phyloP scores from a whole-genome alignment of 2,113 vertebrate species.

The Haplotaxodon microlepis region DNA sequence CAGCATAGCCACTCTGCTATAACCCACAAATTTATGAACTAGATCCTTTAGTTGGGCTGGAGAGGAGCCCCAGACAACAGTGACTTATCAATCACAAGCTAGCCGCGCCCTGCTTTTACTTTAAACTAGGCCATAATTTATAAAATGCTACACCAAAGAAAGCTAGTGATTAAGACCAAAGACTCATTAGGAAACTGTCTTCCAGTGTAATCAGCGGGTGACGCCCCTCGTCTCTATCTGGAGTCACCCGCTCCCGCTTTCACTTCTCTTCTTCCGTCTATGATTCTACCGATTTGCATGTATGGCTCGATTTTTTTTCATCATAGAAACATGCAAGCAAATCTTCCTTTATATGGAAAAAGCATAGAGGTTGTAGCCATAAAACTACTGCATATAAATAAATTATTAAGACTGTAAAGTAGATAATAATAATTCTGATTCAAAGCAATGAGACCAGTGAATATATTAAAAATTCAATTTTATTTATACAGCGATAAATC shows the following conservation, averaged over 20 bases:
- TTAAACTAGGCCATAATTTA: not conserved
- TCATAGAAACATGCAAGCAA: not conserved
- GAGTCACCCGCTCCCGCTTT: rapidly evolving
- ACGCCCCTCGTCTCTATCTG: not conserved
- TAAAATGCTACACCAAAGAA: rapidly evolving
- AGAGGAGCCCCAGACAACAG: not conserved
- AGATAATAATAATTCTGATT: rapidly evolving
- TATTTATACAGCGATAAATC: not conserved
- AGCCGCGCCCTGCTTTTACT: rapidly evolving
- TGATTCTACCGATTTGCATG: rapidly evolving
- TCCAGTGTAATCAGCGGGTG: rapidly evolving
- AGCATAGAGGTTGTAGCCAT: rapidly evolving
- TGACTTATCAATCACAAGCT: not conserved
- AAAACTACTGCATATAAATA: not conserved
- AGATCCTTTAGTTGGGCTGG: not conserved
- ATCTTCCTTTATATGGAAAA: not conserved
- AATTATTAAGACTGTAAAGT: not conserved
- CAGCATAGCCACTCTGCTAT: rapidly evolving
- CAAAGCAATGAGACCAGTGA: not conserved
- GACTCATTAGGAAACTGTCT: rapidly evolving
- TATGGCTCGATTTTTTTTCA: not conserved
- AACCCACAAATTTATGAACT: rapidly evolving
- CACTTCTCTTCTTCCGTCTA: not conserved
- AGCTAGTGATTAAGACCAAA: not conserved
- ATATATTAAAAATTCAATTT: rapidly evolving